These are phyloP conservation scores for Nesometra sesokonis DNA, from an alignment of 35 echinoderm and acorn worm genomes.

Conservation along the genomic window DNA sequence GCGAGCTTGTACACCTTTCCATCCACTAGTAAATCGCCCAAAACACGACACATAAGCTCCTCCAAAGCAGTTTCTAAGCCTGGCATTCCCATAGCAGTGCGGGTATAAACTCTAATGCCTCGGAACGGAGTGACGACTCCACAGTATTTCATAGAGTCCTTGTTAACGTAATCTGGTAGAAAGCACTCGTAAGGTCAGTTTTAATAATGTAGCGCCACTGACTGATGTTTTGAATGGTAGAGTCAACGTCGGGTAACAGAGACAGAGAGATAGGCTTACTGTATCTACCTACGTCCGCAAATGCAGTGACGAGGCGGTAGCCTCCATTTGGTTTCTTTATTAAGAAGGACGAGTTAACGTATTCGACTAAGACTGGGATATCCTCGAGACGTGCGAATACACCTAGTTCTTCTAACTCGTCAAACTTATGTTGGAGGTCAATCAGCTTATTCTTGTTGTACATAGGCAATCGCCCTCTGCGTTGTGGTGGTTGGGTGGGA, in stretches of 20 bases:
- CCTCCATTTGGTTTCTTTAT: background rate
- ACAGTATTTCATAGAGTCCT: slow-evolving; percentile 6
- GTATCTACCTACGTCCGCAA: background rate
- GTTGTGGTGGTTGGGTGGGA: too few relatives aligned
- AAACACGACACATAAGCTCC: slow-evolving; percentile 53
- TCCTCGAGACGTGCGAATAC: too few relatives aligned
- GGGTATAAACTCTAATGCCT: slow-evolving; percentile 34
- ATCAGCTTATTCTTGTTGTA: too few relatives aligned
- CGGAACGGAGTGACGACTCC: slow-evolving; percentile 42
- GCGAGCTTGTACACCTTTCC: slow-evolving; percentile 43
- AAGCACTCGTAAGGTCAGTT: background rate
- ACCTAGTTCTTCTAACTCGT: too few relatives aligned
- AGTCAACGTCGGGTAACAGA: too few relatives aligned
- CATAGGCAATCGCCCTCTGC: too few relatives aligned
- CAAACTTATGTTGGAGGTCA: too few relatives aligned
- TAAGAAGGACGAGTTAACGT: background rate
- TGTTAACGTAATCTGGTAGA: background rate
- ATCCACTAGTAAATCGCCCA: slow-evolving; percentile 38
- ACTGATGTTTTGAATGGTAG: too few relatives aligned
- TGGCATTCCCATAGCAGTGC: slow-evolving; percentile 49
- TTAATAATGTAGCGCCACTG: too few relatives aligned
- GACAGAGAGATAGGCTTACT: background rate
- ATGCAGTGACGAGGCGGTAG: background rate
- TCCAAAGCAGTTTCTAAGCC: slow-evolving; percentile 55
- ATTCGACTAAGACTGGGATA: too few relatives aligned